Evolutionary conservation across 2,888 invertebrate genomes (phyloP), one percentile per base, ranked within the genome.

Genomic region (Arrhopalites spinosus): DNA sequence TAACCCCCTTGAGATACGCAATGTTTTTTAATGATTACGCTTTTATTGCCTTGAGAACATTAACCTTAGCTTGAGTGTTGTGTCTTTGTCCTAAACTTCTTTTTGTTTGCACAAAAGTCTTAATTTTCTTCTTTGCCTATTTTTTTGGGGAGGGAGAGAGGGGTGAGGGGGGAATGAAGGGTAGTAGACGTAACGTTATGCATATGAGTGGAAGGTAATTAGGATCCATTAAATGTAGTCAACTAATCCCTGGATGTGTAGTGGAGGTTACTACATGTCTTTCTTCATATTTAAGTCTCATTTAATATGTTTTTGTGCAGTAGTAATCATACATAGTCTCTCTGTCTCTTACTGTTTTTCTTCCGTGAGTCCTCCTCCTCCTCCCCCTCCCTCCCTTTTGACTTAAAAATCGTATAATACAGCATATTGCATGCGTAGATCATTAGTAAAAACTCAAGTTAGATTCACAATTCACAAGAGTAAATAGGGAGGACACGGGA

Each of bases 371-470:
- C 11, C 36, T 25, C 27, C 20, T 20, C 27, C 59, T 20, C 25
- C 59, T 25, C 23, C 25, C 15, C 3, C 11, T 36, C 36, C 5
- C 36, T 36, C n/a, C n/a, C 36, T 36, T 36, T 36, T 36, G 11
- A 36, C 36, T 36, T 36, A 7, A 7, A 36, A 59, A 25, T 23
- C 3, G 2, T 45, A 47, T 73, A 53, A 59, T 68, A 23, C 25
- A 59, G 67, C 66, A 74, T 56, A 67, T 67, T 74, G 74, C 29
- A 45, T 56, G 67, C 74, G 74, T 74, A 56, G n/a, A 66, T 47
- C 23, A 50, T 25, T 59, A 59, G 13, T 27, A 59, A 2, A n/a
- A n/a, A n/a, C n/a, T n/a, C n/a, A n/a, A n/a, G n/a, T n/a, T n/a
- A n/a, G n/a, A n/a, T n/a, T n/a, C n/a, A n/a, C n/a, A n/a, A n/a